phyloP scores from a whole-genome alignment of 1,140 invertebrate species.

The Neomicropteryx cornuta region DNA sequence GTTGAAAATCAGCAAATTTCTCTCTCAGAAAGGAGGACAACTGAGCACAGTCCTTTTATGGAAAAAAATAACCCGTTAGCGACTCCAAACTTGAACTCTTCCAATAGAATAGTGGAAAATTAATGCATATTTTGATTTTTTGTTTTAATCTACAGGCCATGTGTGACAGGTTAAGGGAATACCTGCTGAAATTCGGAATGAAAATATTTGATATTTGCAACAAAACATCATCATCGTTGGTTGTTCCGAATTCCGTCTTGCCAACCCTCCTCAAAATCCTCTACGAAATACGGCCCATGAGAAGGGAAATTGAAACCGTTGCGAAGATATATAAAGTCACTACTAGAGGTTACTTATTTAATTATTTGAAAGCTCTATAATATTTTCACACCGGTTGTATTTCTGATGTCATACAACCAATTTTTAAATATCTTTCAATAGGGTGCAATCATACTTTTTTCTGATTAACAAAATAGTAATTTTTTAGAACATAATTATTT shows the following conservation, averaged over 20 bases:
- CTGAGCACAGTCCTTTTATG: no score
- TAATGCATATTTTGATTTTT: not conserved
- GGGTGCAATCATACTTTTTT: not conserved
- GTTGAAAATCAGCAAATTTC: no score
- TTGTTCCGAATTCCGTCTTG: slow-evolving; percentile 24
- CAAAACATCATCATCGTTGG: slow-evolving; percentile 17
- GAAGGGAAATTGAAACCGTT: slow-evolving; percentile 41
- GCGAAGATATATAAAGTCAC: slow-evolving; percentile 41
- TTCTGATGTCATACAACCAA: no score
- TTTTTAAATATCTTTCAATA: no score
- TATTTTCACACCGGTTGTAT: not conserved
- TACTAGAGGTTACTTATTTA: slow-evolving; percentile 17
- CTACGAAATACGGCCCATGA: slow-evolving; percentile 35
- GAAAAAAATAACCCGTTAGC: no score
- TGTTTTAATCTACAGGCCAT: slow-evolving; percentile 30
- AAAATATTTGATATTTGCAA: slow-evolving; percentile 38
- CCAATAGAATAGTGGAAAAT: not conserved
- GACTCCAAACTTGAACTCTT: no score
- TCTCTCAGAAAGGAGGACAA: no score
- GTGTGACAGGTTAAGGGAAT: slow-evolving; percentile 41
- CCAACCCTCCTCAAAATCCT: slow-evolving; percentile 37
- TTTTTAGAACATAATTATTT: no score
- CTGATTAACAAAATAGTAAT: not conserved
- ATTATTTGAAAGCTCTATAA: slow-evolving; percentile 1
- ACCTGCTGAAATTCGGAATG: slow-evolving; percentile 43